These are phyloP conservation scores for Fistularia commersonii DNA, from an alignment of 2,797 vertebrate species.

Conservation along the genomic window DNA sequence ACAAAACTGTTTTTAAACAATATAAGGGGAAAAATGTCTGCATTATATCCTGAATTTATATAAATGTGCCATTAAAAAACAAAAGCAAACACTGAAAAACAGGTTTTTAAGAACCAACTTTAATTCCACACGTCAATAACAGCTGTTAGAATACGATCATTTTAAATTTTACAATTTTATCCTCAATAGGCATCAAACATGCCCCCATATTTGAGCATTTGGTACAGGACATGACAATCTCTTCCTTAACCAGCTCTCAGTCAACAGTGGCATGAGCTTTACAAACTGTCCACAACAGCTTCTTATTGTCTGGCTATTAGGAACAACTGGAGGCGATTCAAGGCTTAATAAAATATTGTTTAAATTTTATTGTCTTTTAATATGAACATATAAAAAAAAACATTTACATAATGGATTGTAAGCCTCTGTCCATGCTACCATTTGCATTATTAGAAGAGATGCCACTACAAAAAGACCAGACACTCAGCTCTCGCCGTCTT, in stretches of 20 bases:
- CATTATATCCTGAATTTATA: not conserved
- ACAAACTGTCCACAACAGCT: constrained; percentile 45
- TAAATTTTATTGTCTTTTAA: constrained; percentile 82
- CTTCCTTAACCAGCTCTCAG: constrained; percentile 42
- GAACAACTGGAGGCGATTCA: constrained; percentile 78
- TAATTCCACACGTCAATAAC: constrained; percentile 83
- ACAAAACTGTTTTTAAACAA: not conserved
- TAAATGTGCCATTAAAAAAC: not conserved
- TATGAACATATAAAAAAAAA: constrained; percentile 84
- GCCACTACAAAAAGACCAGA: constrained; percentile 59
- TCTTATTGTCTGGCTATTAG: constrained; percentile 48
- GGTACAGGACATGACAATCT: constrained; percentile 61
- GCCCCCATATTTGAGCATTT: constrained; percentile 62
- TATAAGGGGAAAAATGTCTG: not conserved
- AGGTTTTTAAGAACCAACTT: constrained; percentile 75
- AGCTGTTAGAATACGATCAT: constrained; percentile 77
- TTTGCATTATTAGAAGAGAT: constrained; percentile 71
- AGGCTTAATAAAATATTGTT: constrained; percentile 84
- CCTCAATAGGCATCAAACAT: constrained; percentile 70
- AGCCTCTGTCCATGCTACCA: constrained; percentile 79
- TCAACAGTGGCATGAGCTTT: constrained; percentile 49
- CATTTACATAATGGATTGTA: constrained; percentile 80
- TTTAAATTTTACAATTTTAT: constrained; percentile 75
- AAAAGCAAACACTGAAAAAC: constrained; percentile 35
- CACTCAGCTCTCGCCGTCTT: constrained; percentile 44